phyloP scores from a whole-genome alignment of 1,140 invertebrate species.

The Cyphomyrmex costatus region DNA sequence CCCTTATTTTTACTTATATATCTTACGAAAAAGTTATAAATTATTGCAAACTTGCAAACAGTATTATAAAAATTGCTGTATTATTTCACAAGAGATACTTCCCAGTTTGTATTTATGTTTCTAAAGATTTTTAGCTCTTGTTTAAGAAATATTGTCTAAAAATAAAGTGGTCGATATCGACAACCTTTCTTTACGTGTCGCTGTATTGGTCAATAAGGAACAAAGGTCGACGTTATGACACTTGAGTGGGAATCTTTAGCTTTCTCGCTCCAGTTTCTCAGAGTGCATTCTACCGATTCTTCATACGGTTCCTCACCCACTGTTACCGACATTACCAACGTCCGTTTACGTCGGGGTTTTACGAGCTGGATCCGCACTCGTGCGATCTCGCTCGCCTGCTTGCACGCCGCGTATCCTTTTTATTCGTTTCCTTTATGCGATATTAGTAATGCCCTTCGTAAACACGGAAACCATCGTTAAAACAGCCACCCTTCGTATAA shows the following conservation, averaged over 20 bases:
- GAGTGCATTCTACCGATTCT: not conserved
- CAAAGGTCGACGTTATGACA: constrained; percentile 10
- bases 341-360: constrained; percentile 19
- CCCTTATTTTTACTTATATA: too few relatives aligned
- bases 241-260: not conserved
- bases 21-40: too few relatives aligned
- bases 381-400: not conserved
- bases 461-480: constrained; percentile 67
- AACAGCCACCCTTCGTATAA: constrained; percentile 44
- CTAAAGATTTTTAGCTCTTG: too few relatives aligned
- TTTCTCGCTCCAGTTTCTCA: constrained; percentile 22
- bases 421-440: constrained; percentile 43
- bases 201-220: not conserved
- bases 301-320: not conserved
- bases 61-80: too few relatives aligned
- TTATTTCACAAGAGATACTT: too few relatives aligned
- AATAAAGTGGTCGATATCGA: too few relatives aligned
- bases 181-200: not conserved
- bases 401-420: constrained; percentile 18
- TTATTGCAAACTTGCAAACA: too few relatives aligned
- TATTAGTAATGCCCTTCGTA: constrained; percentile 62
- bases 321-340: not conserved
- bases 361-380: too few relatives aligned
- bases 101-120: too few relatives aligned
- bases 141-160: too few relatives aligned